Conservation (phyloP, 2,888 invertebrate genomes). For the Eupeodes luniger region DNA sequence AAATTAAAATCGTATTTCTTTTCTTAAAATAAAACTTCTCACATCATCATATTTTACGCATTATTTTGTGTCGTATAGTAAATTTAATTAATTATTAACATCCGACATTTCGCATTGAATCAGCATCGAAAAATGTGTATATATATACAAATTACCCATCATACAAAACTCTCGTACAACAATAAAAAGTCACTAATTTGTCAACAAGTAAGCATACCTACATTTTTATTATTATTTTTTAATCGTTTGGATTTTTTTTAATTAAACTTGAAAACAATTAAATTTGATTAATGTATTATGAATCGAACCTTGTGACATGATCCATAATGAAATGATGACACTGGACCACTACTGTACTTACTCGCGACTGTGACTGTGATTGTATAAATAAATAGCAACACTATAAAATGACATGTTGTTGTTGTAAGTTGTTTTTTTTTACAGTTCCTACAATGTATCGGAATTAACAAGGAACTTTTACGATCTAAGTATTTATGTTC, state of each 20-base stretch:
- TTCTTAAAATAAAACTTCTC: conserved; percentile 19
- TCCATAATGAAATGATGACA: conserved; percentile 26
- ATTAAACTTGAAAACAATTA: conserved; percentile 72
- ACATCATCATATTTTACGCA: not conserved
- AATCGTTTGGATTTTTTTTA: conserved; percentile 58
- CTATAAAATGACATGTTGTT: not conserved
- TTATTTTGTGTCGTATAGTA: conserved; percentile 22
- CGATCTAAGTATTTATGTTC: not conserved
- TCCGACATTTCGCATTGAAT: conserved; percentile 58
- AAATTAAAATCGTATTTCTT: conserved; percentile 42
- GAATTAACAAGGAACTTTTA: conserved; percentile 50
- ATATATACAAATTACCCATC: not conserved
- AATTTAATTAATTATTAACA: conserved; percentile 53
- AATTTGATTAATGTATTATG: conserved; percentile 63
- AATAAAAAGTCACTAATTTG: conserved; percentile 64
- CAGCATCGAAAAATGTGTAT: conserved; percentile 26
- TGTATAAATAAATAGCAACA: conserved; percentile 31
- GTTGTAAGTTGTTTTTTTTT: not conserved
- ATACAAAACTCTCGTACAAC: conserved; percentile 39
- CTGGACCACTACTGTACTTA: not conserved
- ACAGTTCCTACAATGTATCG: not conserved
- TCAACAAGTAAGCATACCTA: conserved; percentile 56
- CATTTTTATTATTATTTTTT: conserved; percentile 25
- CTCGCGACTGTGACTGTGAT: too few relatives aligned
- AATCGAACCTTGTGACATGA: conserved; percentile 66